phyloP scores from a whole-genome alignment of 2,113 vertebrate genomes.

The Macheiramphus alcinus region DNA sequence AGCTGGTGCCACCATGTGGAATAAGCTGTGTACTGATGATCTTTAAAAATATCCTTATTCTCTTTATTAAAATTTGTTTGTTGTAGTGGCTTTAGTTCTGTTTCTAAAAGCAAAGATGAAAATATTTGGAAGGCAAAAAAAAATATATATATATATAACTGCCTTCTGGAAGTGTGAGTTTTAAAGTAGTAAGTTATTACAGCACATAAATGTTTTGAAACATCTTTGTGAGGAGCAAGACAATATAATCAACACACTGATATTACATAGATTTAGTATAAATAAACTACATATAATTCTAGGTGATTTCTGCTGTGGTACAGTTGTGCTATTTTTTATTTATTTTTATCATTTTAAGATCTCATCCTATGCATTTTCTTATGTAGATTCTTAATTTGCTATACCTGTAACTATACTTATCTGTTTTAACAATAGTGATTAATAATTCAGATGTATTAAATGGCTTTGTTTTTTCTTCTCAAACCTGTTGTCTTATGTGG shows the following conservation, averaged over 20 bases:
- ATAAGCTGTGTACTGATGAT: not conserved
- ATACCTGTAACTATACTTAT: rapidly evolving
- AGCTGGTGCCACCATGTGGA: slow-evolving; percentile 39
- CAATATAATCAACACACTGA: not conserved
- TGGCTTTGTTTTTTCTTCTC: not conserved
- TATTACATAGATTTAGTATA: not conserved
- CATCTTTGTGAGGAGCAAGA: not conserved
- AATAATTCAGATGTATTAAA: not conserved
- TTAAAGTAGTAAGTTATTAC: not conserved
- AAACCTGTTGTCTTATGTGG: rapidly evolving
- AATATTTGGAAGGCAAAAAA: not conserved
- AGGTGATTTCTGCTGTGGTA: not conserved
- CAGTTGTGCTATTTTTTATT: not conserved
- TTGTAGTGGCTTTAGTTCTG: not conserved
- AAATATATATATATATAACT: not conserved
- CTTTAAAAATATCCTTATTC: not conserved
- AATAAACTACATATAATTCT: not conserved
- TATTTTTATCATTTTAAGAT: not conserved
- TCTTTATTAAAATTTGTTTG: too few species aligned
- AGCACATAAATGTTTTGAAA: not conserved
- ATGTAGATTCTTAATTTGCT: not conserved
- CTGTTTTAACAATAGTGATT: not conserved
- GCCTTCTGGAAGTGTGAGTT: not conserved
- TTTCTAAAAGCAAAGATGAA: not conserved
- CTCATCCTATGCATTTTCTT: not conserved